Conservation (phyloP, 2,797 vertebrate species). For the Peromyscus nudipes region DNA sequence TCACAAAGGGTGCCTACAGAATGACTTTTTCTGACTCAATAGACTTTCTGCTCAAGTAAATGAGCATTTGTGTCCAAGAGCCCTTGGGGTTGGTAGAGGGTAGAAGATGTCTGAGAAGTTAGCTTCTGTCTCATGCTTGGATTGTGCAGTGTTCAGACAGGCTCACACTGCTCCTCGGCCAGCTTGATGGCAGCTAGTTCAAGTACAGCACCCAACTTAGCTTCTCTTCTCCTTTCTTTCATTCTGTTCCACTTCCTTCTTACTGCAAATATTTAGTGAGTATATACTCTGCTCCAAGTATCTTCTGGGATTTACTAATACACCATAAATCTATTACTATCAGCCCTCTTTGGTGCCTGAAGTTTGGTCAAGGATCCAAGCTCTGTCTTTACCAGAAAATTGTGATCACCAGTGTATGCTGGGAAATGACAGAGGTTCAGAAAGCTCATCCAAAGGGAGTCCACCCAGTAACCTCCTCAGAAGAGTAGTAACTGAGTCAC, state of each 20-base stretch:
- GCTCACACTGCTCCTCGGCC: not conserved
- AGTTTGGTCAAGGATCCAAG: not conserved
- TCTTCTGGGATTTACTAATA: not conserved
- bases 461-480: no score
- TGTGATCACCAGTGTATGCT: not conserved
- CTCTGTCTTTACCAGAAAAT: not conserved
- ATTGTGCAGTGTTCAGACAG: not conserved
- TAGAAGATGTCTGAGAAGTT: not conserved
- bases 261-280: not conserved
- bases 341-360: not conserved
- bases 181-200: no score
- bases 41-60: slow-evolving; percentile 7
- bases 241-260: not conserved
- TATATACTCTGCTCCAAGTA: not conserved
- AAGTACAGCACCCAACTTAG: not conserved
- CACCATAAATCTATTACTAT: not conserved
- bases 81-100: not conserved
- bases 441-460: not conserved
- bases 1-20: not conserved
- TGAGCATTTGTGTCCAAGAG: not conserved
- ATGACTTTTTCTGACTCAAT: not conserved
- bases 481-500: not conserved
- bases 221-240: not conserved
- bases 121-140: not conserved
- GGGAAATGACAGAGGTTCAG: not conserved